Evolutionary conservation across 2,113 vertebrate genomes (phyloP).

Genomic region (Callionymus lyra): DNA sequence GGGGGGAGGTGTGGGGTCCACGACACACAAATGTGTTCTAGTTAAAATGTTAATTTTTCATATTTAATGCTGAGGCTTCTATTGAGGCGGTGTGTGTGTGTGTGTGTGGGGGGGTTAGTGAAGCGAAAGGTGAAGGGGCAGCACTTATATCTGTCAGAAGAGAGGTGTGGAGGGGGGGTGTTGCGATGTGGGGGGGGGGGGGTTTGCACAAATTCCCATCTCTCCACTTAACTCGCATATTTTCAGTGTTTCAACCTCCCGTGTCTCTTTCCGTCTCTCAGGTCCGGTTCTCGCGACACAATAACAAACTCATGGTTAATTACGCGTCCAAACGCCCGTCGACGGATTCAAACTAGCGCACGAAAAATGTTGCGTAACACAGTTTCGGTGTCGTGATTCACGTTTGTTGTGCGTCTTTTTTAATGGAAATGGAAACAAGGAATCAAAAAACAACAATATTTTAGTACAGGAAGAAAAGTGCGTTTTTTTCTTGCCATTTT

Average conservation of each 20-base stretch:
- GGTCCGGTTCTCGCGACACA: constrained; percentile 31
- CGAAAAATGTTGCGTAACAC: too few relatives aligned
- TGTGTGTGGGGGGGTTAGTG: constrained; percentile 39
- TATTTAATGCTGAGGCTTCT: constrained; percentile 68
- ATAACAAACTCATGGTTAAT: constrained; percentile 1
- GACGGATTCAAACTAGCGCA: too few relatives aligned
- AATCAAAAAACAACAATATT: too few relatives aligned
- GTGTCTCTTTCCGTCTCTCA: constrained; percentile 11
- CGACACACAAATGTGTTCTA: constrained; percentile 61
- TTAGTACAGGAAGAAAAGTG: too few relatives aligned
- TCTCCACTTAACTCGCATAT: constrained; percentile 61
- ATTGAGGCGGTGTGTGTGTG: constrained; percentile 42
- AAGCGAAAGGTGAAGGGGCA: constrained; percentile 31
- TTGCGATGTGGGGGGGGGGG: too few relatives aligned
- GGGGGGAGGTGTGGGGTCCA: constrained; percentile 31
- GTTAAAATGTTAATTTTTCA: constrained; percentile 74
- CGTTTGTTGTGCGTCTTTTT: too few relatives aligned
- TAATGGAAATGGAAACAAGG: too few relatives aligned
- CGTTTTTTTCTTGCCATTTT: too few relatives aligned
- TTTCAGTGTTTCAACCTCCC: constrained; percentile 31
- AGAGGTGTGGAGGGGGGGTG: too few relatives aligned
- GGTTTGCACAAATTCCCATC: constrained; percentile 47
- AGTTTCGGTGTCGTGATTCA: too few relatives aligned
- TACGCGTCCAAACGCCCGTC: too few relatives aligned
- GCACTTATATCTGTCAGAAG: constrained; percentile 49